Evolutionary conservation across 2,888 invertebrate species (phyloP).

Genomic region (Abrostola triplasia): DNA sequence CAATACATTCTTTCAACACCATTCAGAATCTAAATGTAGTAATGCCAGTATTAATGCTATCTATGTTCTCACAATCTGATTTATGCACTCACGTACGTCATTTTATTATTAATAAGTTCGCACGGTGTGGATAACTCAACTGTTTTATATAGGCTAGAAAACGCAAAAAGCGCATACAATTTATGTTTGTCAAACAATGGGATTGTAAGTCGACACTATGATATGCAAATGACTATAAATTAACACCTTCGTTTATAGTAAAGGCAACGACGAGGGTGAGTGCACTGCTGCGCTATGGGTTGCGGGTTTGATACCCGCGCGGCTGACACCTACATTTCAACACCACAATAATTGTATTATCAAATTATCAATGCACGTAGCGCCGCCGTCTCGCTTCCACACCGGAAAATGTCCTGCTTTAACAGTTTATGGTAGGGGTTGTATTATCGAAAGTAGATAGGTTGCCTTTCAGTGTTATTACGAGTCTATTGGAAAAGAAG

Average conservation of each 20-base stretch:
- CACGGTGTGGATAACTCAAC: slow-evolving; percentile 42
- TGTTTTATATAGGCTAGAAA: slow-evolving; percentile 44
- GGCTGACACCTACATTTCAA: too few species aligned
- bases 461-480: too few species aligned
- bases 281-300: too few species aligned
- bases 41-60: slow-evolving; percentile 41
- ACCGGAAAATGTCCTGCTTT: too few species aligned
- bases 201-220: slow-evolving; percentile 14
- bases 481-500: too few species aligned
- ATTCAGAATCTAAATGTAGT: slow-evolving; percentile 23
- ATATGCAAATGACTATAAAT: slow-evolving; percentile 16
- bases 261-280: not conserved
- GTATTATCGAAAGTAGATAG: too few species aligned
- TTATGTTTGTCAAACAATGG: slow-evolving; percentile 43
- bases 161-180: slow-evolving; percentile 37
- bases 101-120: slow-evolving; percentile 41
- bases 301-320: too few species aligned
- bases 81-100: slow-evolving; percentile 24
- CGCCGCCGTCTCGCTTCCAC: too few species aligned
- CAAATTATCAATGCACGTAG: too few species aligned
- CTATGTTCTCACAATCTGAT: slow-evolving; percentile 57
- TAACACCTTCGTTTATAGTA: not conserved
- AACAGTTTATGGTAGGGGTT: too few species aligned
- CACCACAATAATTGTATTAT: too few species aligned
- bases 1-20: slow-evolving; percentile 45